A percentile compares a stretch with the other conserved stretches of the same genome.
These are phyloP conservation scores for Machimus rusticus DNA, from an alignment of 2,888 invertebrate species.

Conservation along the genomic window DNA sequence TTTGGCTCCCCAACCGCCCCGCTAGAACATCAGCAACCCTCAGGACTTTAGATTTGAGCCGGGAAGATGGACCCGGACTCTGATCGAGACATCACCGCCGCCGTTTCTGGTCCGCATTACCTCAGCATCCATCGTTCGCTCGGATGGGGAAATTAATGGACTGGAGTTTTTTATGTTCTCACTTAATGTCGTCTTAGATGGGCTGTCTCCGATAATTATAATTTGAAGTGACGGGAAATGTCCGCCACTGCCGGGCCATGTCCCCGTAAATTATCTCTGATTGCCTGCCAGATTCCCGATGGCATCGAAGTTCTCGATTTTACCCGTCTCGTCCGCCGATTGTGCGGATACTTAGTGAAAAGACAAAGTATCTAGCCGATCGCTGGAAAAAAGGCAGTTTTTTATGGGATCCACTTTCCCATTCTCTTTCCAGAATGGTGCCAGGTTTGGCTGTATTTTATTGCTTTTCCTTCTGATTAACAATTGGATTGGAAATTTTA, in stretches of 20 bases:
- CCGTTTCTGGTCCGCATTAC: not conserved
- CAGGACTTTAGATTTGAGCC: not conserved
- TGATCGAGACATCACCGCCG: not conserved
- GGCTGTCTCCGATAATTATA: constrained; percentile 38
- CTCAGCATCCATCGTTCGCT: not conserved
- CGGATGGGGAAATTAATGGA: constrained; percentile 34
- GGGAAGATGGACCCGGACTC: not conserved
- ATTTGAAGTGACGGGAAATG: constrained; percentile 41
- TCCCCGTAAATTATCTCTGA: constrained; percentile 28
- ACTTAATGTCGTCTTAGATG: constrained; percentile 40
- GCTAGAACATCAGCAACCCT: not conserved
- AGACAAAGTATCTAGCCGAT: not conserved
- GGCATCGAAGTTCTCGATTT: not conserved
- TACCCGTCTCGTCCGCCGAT: not conserved
- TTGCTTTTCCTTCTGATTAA: not conserved
- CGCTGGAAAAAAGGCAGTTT: not conserved
- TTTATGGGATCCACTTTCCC: not conserved
- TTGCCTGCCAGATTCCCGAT: constrained; percentile 11
- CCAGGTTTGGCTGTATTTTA: not conserved
- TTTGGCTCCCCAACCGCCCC: not conserved
- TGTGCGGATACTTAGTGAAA: not conserved
- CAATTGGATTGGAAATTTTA: not conserved
- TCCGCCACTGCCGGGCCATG: not conserved
- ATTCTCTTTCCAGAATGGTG: not conserved
- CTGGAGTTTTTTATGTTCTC: constrained; percentile 39